Evolutionary conservation across 2,113 vertebrate genomes (phyloP).

Genomic region (Neodon shergylaensis): DNA sequence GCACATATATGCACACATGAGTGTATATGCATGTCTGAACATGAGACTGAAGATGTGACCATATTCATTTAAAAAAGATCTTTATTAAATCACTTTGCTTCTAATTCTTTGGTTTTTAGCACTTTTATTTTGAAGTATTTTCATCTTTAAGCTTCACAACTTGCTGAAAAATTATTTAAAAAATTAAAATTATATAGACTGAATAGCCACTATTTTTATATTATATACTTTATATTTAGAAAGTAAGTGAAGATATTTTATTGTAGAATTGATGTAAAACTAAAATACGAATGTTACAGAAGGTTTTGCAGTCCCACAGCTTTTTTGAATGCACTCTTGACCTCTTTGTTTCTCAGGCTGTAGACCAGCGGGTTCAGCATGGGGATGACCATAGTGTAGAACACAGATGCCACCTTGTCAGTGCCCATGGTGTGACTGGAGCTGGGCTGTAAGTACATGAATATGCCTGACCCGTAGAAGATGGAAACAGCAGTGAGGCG

Average conservation of each 20-base stretch:
- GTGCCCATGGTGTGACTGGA: conserved; percentile 57
- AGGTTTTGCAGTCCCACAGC: conserved; percentile 15
- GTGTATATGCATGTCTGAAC: background rate
- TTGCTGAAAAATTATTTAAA: background rate
- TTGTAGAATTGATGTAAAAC: background rate
- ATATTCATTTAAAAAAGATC: background rate
- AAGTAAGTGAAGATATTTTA: background rate
- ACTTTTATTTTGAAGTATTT: background rate
- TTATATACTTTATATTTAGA: background rate
- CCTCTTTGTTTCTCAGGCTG: conserved; percentile 64
- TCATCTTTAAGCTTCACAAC: background rate
- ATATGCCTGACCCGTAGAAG: background rate
- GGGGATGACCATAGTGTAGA: background rate
- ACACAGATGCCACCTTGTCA: conserved; percentile 51
- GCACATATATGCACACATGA: background rate
- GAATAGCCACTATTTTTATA: background rate
- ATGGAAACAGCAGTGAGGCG: conserved; percentile 45
- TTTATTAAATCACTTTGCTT: background rate
- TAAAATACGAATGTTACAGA: background rate
- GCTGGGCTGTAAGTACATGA: conserved; percentile 62
- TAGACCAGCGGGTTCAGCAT: conserved; percentile 61
- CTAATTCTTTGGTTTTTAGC: background rate
- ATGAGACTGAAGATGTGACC: background rate
- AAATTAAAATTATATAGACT: background rate
- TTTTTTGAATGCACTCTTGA: conserved; percentile 56